A percentile compares a stretch with the other conserved stretches of the same genome.
These are phyloP conservation scores for Catamblyrhynchus diadema DNA, from an alignment of 2,797 vertebrate species.

Conservation along the genomic window DNA sequence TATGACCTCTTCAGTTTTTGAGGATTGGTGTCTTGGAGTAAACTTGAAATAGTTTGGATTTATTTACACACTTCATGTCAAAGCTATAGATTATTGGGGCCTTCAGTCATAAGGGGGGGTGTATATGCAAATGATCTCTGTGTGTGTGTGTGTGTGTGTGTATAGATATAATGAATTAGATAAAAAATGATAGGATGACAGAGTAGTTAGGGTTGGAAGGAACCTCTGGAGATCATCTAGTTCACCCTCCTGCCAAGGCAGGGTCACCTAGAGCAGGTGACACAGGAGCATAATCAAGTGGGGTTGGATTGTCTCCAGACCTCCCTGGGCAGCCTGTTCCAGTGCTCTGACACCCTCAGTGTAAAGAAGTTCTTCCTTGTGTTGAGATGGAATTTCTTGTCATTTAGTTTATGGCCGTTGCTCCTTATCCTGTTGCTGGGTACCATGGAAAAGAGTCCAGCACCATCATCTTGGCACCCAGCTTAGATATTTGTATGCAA, in stretches of 20 bases:
- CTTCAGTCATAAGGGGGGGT: neutral
- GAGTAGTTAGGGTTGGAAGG: neutral
- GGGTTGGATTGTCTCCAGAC: neutral
- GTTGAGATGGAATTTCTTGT: neutral
- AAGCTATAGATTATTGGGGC: neutral
- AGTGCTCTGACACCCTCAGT: neutral
- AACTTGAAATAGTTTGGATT: neutral
- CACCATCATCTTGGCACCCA: neutral
- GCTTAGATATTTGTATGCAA: neutral
- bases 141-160: neutral
- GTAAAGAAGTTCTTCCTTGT: neutral
- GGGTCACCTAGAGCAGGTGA: neutral
- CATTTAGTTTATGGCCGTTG: neutral
- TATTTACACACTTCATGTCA: neutral
- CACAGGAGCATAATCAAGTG: neutral
- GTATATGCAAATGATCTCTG: neutral
- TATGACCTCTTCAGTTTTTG: neutral
- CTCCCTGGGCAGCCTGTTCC: neutral
- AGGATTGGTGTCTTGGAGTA: neutral
- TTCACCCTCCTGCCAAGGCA: neutral
- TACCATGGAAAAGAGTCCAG: neutral
- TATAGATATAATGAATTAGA: neutral
- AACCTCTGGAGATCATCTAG: neutral
- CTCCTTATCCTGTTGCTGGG: neutral
- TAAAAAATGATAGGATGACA: neutral